Base-by-base conservation (phyloP, 2,797 vertebrate species). In the Otus scops region DNA sequence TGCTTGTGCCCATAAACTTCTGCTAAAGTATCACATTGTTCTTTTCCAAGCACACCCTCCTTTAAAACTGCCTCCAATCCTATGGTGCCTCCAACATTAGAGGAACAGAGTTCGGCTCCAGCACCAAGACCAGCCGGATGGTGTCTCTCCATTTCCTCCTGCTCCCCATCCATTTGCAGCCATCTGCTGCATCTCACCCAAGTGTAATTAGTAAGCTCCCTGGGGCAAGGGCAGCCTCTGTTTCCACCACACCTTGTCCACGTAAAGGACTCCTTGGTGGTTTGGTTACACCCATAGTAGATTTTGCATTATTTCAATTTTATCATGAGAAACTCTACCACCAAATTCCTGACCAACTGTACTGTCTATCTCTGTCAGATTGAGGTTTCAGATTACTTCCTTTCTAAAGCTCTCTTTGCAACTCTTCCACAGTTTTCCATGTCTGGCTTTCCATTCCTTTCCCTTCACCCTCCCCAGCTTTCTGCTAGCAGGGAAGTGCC, bases 71-170 rank as follows among this genome's bases (percentile, higher is more conserved):
- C 47, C 45, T 65, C 53, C 2, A 0, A 34, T 51, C 24, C 28
- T 50, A 13, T 34, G 19, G 4, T 64, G 23, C 60, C 48, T 78
- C 38, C 53, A 68, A 51, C 79, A 48, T 39, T 2, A 64, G 80
- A 61, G 73, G 69, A 11, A 28, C 10, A 7, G 59, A 68, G 38
- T 60, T 32, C 38, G 54, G 45, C 13, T 45, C 26, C 0, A 0
- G n/a, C 4, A 7, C 17, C 41, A 23, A 50, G 41, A 28, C 51
- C 16, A 43, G 38, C 38, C 41, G 0, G 0, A 4, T 0, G 2
- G 12, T 74, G 48, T 27, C n/a, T 6, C 30, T 50, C 28, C 32
- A 3, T 30, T 47, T 81, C 27, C 30, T 50, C 11, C 27, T 23
- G 19, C 26, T 48, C n/a, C 92, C 26, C 26, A 2, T 17, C 34